A percentile compares a stretch with the other conserved stretches of the same genome.
Evolutionary conservation across 2,113 vertebrate species (phyloP).

Genomic region (Vicugna pacos): DNA sequence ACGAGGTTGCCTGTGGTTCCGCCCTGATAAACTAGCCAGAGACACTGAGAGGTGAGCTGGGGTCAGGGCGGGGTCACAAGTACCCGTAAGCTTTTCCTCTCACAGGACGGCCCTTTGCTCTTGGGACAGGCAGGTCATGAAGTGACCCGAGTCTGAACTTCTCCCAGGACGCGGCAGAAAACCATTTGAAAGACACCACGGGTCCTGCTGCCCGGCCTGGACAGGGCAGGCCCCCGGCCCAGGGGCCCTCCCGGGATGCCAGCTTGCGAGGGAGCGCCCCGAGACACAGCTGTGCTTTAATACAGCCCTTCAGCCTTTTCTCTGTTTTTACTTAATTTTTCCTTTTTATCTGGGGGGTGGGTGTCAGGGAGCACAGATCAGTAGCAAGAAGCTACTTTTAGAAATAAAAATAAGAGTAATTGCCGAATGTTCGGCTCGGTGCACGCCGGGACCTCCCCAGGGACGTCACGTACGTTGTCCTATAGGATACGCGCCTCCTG

Average conservation of each 20-base stretch:
- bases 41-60: not conserved
- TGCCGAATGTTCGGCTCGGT: not conserved
- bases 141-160: not conserved
- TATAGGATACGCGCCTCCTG: too few species aligned
- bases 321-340: not conserved
- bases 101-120: not conserved
- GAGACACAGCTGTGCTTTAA: too few species aligned
- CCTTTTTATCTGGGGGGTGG: not conserved
- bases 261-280: too few species aligned
- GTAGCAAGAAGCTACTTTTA: not conserved
- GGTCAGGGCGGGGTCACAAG: not conserved
- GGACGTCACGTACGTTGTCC: too few species aligned
- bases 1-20: not conserved
- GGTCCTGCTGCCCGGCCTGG: not conserved
- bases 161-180: not conserved
- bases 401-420: not conserved
- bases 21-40: not conserved
- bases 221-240: too few species aligned
- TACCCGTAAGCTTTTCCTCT: not conserved
- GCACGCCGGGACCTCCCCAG: too few species aligned
- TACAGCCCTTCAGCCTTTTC: not conserved
- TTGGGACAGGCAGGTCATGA: not conserved
- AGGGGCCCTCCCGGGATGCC: not conserved
- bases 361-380: not conserved
- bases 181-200: not conserved